A percentile compares a stretch with the other conserved stretches of the same genome.
These are phyloP conservation scores for Epinephelus moara DNA, from an alignment of 2,113 vertebrate species.

Conservation along the genomic window DNA sequence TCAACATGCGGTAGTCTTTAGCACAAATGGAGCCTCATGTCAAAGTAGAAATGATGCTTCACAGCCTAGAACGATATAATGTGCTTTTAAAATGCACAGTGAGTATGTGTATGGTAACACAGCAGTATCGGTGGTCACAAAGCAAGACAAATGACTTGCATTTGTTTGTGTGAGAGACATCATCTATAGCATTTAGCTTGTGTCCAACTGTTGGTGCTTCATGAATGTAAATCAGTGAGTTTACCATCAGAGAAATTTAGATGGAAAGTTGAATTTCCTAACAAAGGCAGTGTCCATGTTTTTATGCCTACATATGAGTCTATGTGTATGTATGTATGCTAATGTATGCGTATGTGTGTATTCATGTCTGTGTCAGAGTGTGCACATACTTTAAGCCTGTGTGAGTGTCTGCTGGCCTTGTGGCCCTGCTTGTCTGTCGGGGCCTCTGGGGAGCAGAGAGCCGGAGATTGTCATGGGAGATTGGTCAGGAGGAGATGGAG, in stretches of 20 bases:
- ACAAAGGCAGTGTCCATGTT: slow-evolving; percentile 2
- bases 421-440: slow-evolving; percentile 16
- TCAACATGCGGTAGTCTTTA: background rate
- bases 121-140: background rate
- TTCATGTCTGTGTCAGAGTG: background rate
- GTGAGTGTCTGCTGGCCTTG: slow-evolving; percentile 1
- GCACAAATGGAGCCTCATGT: background rate
- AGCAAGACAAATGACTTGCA: slow-evolving; percentile 34
- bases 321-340: slow-evolving; percentile 24
- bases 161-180: slow-evolving; percentile 8
- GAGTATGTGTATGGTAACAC: background rate
- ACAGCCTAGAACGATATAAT: background rate
- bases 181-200: slow-evolving; percentile 1
- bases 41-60: background rate
- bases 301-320: background rate
- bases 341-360: slow-evolving; percentile 9
- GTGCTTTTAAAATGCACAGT: background rate
- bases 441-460: slow-evolving; percentile 5
- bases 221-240: slow-evolving; percentile 27
- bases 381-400: background rate
- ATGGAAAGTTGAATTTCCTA: background rate
- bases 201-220: slow-evolving; percentile 1
- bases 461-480: slow-evolving; percentile 28
- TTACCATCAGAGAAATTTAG: background rate
- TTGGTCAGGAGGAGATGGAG: slow-evolving; percentile 38